Base-by-base conservation (phyloP, 2,888 invertebrate species). In the Yponomeuta malinellus region DNA sequence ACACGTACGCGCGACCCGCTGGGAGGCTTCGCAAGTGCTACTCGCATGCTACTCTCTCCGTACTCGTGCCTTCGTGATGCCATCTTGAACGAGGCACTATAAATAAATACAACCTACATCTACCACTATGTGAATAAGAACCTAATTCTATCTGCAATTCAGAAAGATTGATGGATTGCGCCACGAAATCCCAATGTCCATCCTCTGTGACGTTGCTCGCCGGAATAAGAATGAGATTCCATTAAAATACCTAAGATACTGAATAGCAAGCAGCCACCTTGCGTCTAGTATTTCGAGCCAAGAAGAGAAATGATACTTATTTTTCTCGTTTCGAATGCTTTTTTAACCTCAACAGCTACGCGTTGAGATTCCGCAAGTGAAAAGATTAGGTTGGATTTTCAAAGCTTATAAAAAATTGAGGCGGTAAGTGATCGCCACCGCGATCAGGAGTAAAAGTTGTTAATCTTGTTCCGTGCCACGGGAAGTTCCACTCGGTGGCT, bases 141-240 rank as follows among this genome's bases (percentile, higher is more conserved):
- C 31, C 65, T 65, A 65, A 12, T 65, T 65, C 52, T 1, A 59
- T 59, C 12, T 52, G 10, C 33, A 33, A 70, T 70, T 15, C 70
- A 70, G 63, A 10, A n/a, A 70, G 70, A 70, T 70, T 63, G 70
- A 70, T 84, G 79, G 81, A 85, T 87, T 88, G 83, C 86, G 76
- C 76, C 78, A 78, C 74, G 76, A 78, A 83, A 81, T 81, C 75
- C 74, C 78, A 76, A 79, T 84, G 78, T 79, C 81, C 83, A 82
- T 82, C 78, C 78, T 79, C 79, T 76, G 80, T 83, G 82, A 85
- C 82, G 80, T 78, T 29, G 37, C 48, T 79, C 81, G 79, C 81
- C 80, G 76, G 89, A 89, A 89, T 89, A 87, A 85, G 78, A 89
- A 89, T 87, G 86, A 87, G 84, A 83, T 79, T 79, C 85, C 88